Conservation (phyloP, 2,797 vertebrate genomes). For the Cyclura pinguis region DNA sequence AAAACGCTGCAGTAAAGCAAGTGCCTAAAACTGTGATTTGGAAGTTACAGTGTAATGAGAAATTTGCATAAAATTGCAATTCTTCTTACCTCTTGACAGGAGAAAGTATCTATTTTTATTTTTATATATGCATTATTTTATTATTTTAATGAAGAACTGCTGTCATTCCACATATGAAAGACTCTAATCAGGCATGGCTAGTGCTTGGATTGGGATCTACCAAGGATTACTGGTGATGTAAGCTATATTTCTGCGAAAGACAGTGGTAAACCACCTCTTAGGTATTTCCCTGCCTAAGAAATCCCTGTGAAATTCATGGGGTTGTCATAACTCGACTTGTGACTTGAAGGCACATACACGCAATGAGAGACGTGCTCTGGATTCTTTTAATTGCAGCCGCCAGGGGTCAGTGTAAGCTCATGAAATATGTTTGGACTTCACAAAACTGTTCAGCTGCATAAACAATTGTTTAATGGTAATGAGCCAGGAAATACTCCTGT, state of each 20-base stretch:
- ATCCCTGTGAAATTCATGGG: too few species aligned
- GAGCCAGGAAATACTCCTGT: fast-evolving
- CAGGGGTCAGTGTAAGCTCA: constrained; percentile 32
- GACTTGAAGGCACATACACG: too few species aligned
- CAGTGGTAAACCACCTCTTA: too few species aligned
- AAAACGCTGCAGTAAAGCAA: not conserved
- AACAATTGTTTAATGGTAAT: not conserved
- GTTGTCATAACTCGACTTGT: too few species aligned
- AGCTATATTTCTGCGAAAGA: too few species aligned
- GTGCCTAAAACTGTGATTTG: not conserved
- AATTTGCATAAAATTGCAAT: not conserved
- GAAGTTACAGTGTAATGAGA: not conserved
- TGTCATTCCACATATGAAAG: not conserved
- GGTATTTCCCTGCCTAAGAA: too few species aligned
- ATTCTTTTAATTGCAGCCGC: constrained; percentile 23
- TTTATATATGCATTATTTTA: not conserved
- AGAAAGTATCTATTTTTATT: not conserved
- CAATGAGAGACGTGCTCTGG: not conserved
- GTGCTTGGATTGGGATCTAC: too few species aligned
- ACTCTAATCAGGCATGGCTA: too few species aligned
- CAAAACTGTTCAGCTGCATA: not conserved
- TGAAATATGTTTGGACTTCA: fast-evolving
- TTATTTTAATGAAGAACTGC: not conserved
- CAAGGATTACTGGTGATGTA: too few species aligned
- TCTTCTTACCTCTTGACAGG: too few species aligned